Percentiles rank a stretch among this genome's conserved stretches.
phyloP scores from a whole-genome alignment of 2,113 vertebrate genomes.

The Delphinus delphis region DNA sequence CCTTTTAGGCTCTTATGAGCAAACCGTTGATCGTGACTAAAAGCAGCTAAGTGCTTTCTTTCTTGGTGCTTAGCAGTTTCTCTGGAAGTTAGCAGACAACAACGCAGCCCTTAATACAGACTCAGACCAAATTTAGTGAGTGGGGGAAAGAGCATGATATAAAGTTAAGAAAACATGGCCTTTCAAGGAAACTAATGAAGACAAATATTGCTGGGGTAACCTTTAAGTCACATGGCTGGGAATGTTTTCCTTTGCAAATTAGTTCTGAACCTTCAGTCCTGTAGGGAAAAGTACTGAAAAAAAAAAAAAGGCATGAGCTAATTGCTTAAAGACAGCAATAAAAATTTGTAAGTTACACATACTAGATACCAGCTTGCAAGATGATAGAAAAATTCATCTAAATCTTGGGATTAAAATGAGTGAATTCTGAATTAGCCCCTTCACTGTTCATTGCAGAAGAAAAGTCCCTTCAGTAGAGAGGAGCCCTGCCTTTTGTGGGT shows the following conservation, averaged over 20 bases:
- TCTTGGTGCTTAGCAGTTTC: slow-evolving; percentile 63
- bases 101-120: slow-evolving; percentile 56
- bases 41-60: slow-evolving; percentile 75
- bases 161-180: slow-evolving; percentile 58
- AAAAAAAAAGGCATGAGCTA: neutral
- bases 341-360: neutral
- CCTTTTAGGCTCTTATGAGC: slow-evolving; percentile 69
- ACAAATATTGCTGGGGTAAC: slow-evolving; percentile 58
- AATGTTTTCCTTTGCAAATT: slow-evolving; percentile 42
- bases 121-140: slow-evolving; percentile 61
- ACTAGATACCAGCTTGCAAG: neutral
- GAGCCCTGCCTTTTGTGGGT: neutral
- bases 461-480: neutral
- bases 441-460: neutral
- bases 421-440: neutral
- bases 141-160: neutral
- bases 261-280: slow-evolving; percentile 7
- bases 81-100: slow-evolving; percentile 68
- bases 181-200: slow-evolving; percentile 60
- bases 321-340: neutral
- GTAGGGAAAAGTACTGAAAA: neutral
- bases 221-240: slow-evolving; percentile 35
- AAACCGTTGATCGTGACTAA: slow-evolving; percentile 65
- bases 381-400: neutral
- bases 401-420: neutral